A percentile compares a stretch with the other conserved stretches of the same genome.
phyloP scores from a whole-genome alignment of 2,888 invertebrate genomes.

The Melieria crassipennis region DNA sequence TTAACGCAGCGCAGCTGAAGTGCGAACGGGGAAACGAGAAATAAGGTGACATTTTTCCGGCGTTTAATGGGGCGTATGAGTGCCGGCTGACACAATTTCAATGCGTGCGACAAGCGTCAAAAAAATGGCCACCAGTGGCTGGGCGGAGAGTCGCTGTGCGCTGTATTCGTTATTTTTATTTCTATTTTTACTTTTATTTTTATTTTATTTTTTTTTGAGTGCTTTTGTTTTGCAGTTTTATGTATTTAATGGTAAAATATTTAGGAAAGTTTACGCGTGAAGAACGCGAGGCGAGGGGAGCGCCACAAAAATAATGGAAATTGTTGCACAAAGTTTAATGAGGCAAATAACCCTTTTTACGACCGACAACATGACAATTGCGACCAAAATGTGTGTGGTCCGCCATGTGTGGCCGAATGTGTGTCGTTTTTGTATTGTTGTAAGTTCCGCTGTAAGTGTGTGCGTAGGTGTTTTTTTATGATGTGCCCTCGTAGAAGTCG shows the following conservation, averaged over 20 bases:
- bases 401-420: no score
- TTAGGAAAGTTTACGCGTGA: conserved; percentile 24
- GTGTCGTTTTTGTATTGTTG: no score
- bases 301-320: conserved; percentile 19
- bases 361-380: conserved; percentile 21
- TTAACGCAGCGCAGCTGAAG: neutral
- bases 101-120: conserved; percentile 14
- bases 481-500: no score
- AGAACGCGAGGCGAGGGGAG: neutral
- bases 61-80: conserved; percentile 34
- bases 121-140: conserved; percentile 17
- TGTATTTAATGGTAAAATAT: conserved; percentile 28
- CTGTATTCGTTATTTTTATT: neutral
- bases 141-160: neutral
- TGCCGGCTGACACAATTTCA: conserved; percentile 29
- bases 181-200: neutral
- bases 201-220: conserved; percentile 7
- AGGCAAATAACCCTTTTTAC: conserved; percentile 34
- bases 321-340: conserved; percentile 35
- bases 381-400: conserved; percentile 5
- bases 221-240: conserved; percentile 25
- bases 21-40: neutral
- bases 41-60: conserved; percentile 21
- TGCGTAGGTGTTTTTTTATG: no score
- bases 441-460: no score